A percentile compares a stretch with the other conserved stretches of the same genome.
phyloP scores from a whole-genome alignment of 2,797 vertebrate species.

The Propithecus deckenii region DNA sequence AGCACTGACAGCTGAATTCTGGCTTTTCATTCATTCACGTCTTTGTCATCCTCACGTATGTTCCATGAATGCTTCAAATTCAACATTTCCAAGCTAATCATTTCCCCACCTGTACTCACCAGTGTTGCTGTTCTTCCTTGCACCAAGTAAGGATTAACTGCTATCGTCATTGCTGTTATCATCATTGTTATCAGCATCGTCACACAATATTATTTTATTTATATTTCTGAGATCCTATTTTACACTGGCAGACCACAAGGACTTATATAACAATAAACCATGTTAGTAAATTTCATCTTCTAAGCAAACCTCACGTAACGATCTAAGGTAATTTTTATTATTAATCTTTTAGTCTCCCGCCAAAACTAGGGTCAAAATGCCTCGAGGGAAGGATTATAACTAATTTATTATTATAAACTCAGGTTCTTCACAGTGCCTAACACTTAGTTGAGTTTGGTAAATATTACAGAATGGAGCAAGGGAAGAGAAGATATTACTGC shows the following conservation, averaged over 20 bases:
- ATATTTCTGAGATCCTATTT: background rate
- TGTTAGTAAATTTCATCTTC: background rate
- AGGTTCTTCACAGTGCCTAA: background rate
- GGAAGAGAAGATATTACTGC: background rate
- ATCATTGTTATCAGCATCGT: background rate
- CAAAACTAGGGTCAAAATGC: background rate
- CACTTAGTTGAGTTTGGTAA: background rate
- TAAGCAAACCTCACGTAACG: background rate
- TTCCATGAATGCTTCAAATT: background rate
- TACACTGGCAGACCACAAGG: background rate
- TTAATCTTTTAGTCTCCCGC: background rate
- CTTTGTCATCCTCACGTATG: background rate
- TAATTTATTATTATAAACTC: background rate
- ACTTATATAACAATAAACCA: background rate
- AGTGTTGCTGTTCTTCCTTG: background rate
- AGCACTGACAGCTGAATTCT: background rate
- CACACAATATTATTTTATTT: background rate
- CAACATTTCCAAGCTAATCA: fast-evolving
- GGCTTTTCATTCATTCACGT: fast-evolving
- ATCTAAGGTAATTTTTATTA: background rate
- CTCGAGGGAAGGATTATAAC: background rate
- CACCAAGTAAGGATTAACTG: background rate
- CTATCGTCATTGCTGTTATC: background rate
- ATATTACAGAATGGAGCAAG: background rate
- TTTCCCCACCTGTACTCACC: background rate